Percentiles rank a stretch among this genome's conserved stretches.
Evolutionary conservation across 2,113 vertebrate genomes (phyloP).

Genomic region (Serinus canaria): DNA sequence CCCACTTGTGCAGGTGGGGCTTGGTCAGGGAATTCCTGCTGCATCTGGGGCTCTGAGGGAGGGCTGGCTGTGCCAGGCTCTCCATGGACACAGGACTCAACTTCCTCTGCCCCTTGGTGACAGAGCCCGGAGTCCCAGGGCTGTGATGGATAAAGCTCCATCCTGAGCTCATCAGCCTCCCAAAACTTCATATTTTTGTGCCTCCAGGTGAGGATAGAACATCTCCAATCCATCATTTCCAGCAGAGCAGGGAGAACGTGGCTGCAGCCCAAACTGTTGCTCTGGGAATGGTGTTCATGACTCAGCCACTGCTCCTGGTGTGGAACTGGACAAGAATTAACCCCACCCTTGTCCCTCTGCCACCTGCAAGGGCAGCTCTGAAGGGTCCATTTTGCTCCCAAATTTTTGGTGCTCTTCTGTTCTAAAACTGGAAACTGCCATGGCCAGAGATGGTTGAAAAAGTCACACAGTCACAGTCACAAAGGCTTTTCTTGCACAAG

Average conservation of each 20-base stretch:
- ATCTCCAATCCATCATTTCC: background rate
- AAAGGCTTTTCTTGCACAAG: background rate
- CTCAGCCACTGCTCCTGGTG: background rate
- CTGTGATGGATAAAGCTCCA: background rate
- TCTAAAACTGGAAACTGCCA: background rate
- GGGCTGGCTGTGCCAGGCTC: background rate
- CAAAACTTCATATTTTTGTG: background rate
- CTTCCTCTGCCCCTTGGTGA: background rate
- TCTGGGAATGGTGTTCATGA: background rate
- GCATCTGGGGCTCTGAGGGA: background rate
- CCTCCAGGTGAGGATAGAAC: background rate
- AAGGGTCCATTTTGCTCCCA: background rate
- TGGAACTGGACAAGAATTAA: background rate
- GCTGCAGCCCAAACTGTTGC: background rate
- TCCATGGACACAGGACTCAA: background rate
- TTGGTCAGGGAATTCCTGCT: background rate
- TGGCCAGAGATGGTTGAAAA: background rate
- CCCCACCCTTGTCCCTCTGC: background rate
- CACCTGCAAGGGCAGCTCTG: background rate
- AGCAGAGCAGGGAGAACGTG: background rate
- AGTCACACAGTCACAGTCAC: no score
- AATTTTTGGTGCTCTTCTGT: background rate
- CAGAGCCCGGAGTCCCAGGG: background rate
- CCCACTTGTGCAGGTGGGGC: background rate
- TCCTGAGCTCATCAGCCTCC: background rate